phyloP scores from a whole-genome alignment of 2,797 vertebrate species.

The Notolabrus celidotus region DNA sequence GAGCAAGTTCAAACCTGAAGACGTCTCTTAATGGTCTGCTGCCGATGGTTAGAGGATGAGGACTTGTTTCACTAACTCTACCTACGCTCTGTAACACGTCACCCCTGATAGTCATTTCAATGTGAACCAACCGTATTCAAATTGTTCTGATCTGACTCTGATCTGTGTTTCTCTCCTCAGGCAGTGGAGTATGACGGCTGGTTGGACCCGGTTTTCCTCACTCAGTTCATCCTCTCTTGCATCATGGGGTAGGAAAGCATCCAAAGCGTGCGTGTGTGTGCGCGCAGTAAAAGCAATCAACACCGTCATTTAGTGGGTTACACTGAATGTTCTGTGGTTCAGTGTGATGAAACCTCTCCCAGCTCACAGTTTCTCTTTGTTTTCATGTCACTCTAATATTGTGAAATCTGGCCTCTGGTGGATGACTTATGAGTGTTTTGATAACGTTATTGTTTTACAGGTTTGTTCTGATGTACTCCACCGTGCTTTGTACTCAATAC shows the following conservation, averaged over 20 bases:
- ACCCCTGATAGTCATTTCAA: too few relatives aligned
- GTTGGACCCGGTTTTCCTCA: conserved; percentile 90
- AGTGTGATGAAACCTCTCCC: not conserved
- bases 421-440: not conserved
- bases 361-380: conserved; percentile 7
- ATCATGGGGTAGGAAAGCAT: conserved; percentile 93
- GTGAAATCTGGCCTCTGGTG: conserved; percentile 31
- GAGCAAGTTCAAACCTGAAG: too few relatives aligned
- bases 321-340: not conserved
- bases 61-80: too few relatives aligned
- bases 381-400: not conserved
- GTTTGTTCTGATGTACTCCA: conserved; percentile 97
- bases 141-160: too few relatives aligned
- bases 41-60: too few relatives aligned
- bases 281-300: not conserved
- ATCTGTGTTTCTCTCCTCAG: conserved; percentile 74
- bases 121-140: too few relatives aligned
- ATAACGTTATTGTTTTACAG: conserved; percentile 70
- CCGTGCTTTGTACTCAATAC: conserved; percentile 96
- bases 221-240: conserved; percentile 93
- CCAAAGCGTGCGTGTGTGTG: not conserved
- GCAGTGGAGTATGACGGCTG: conserved; percentile 93
- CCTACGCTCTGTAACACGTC: too few relatives aligned
- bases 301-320: not conserved
- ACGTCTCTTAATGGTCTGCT: too few relatives aligned